Evolutionary conservation across 2,888 invertebrate species (phyloP).

Genomic region (Alentia gelatinosa): DNA sequence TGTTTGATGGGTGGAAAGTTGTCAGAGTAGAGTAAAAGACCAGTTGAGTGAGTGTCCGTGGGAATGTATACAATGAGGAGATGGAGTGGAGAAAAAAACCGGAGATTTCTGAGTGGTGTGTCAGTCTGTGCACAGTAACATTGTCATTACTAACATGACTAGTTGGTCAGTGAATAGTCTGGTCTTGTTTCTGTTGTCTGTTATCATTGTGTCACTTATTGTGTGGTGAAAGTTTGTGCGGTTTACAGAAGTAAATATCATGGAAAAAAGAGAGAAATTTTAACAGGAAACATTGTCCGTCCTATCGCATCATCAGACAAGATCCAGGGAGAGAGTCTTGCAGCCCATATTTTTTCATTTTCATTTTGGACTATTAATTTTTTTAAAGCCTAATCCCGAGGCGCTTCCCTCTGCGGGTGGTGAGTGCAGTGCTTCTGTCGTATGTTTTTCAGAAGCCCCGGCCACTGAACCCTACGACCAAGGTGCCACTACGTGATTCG

Average conservation of each 20-base stretch:
- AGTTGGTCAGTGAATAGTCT: slow-evolving; percentile 23
- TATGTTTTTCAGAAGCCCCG: slow-evolving; percentile 57
- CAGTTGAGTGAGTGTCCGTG: too few species aligned
- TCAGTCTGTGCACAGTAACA: not conserved
- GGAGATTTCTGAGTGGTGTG: not conserved
- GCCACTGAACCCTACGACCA: slow-evolving; percentile 53
- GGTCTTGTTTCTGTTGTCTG: slow-evolving; percentile 21
- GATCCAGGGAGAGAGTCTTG: slow-evolving; percentile 12
- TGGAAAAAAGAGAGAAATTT: not conserved
- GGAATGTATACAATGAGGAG: not conserved
- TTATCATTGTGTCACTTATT: not conserved
- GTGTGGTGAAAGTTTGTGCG: not conserved
- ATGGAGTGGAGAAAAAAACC: too few species aligned
- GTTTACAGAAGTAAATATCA: not conserved
- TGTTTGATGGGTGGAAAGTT: slow-evolving; percentile 4
- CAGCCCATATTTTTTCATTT: slow-evolving; percentile 22
- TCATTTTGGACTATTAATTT: not conserved
- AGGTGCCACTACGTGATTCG: slow-evolving; percentile 21
- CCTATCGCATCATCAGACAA: slow-evolving; percentile 47
- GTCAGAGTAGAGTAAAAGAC: not conserved
- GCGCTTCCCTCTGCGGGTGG: not conserved
- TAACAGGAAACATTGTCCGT: not conserved
- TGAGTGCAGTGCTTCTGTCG: not conserved
- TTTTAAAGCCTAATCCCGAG: not conserved
- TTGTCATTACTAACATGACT: slow-evolving; percentile 31